A percentile compares a stretch with the other conserved stretches of the same genome.
Conservation (phyloP, 2,888 invertebrate genomes). For the Nomada goodeniana region DNA sequence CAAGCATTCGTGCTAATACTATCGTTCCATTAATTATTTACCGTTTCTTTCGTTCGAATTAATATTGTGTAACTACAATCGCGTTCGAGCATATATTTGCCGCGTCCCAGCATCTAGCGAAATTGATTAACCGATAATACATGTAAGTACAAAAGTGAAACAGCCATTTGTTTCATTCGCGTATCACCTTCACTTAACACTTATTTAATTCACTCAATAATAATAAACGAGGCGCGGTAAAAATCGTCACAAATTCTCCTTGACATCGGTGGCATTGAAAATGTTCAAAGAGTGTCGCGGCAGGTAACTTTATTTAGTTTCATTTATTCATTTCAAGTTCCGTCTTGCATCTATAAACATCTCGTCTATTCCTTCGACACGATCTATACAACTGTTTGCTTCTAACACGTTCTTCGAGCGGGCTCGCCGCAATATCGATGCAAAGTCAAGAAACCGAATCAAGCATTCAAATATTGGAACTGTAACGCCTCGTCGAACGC, state of each 20-base stretch:
- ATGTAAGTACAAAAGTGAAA: too few relatives aligned
- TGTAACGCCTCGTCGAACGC: not conserved
- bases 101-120: too few relatives aligned
- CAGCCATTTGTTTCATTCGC: too few relatives aligned
- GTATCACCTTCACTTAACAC: too few relatives aligned
- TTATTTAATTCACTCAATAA: too few relatives aligned
- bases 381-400: not conserved
- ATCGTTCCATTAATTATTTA: not conserved
- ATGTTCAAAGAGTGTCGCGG: not conserved
- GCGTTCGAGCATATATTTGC: too few relatives aligned
- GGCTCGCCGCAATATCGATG: not conserved
- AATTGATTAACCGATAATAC: too few relatives aligned
- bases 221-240: too few relatives aligned
- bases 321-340: not conserved
- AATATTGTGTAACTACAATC: too few relatives aligned
- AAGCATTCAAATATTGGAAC: not conserved
- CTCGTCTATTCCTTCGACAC: not conserved
- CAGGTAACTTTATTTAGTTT: not conserved
- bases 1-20: not conserved
- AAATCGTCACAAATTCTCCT: too few relatives aligned
- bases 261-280: not conserved
- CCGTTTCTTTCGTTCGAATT: not conserved
- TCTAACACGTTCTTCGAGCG: not conserved
- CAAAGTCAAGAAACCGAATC: not conserved
- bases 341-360: not conserved